Evolutionary conservation across 2,888 invertebrate species (phyloP), one percentile per base, ranked within the genome.

Genomic region (Cataglyphis cursor): DNA sequence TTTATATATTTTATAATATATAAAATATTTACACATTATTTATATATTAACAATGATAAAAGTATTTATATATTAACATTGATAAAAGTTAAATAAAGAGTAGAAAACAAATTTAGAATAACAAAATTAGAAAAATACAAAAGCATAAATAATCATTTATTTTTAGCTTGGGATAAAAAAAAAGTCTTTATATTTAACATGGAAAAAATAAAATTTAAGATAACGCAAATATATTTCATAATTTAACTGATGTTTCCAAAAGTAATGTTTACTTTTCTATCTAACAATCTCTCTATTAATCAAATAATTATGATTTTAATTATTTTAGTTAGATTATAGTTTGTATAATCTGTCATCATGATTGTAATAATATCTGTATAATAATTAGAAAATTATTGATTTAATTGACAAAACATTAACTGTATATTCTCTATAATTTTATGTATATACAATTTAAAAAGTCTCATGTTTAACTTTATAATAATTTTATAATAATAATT

Each of bases 301-400:
- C 21, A 57, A 59, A 59, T 59, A 73, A 80, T 74, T 73, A 73
- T 59, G 18, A 80, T 80, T 78, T 18, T 41, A 31, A 44, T 72
- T 31, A 44, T 21, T 59, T 78, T 78, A 44, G 31, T 35, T 24
- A 15, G 35, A 73, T 74, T 73, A 73, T 8, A 21, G 59, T 59
- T 44, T 59, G 59, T 31, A 35, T 73, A 80, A 80, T 59, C 21
- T 59, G 35, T 35, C 31, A 59, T 35, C 31, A 31, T 28, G 6
- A 54, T 44, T 59, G n/a, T 24, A 59, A 54, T 24, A 54, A 28
- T 76, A 76, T 48, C 24, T 31, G 12, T 8, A 18, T 41, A 70
- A 72, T 73, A 80, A 80, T 73, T 74, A 61, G 70, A 68, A 59
- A 73, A 80, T 80, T 73, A 80, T 80, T 61, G 73, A 73, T 44